Evolutionary conservation across 1,140 invertebrate species (phyloP).

Genomic region (Drosophila kurseongensis): DNA sequence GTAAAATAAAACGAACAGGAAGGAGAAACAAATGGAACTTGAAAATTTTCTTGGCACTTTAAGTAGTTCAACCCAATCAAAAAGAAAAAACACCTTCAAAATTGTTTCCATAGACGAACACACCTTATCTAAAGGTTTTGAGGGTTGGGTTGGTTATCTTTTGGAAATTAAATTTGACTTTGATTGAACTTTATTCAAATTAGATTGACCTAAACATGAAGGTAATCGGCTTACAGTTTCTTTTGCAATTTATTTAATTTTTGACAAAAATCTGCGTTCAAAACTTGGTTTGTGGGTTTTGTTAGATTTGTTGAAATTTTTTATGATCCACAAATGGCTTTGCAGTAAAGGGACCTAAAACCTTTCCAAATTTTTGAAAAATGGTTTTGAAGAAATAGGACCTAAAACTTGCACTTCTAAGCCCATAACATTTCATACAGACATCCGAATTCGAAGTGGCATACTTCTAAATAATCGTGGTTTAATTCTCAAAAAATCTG

Average conservation of each 20-base stretch:
- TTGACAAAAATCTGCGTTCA: too few species aligned
- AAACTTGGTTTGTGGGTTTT: too few species aligned
- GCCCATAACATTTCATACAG: too few species aligned
- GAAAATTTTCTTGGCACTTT: conserved; percentile 60
- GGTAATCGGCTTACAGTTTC: neutral
- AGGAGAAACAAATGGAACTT: conserved; percentile 21
- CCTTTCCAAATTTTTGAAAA: too few species aligned
- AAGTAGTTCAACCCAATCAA: conserved; percentile 55
- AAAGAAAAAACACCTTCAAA: conserved; percentile 27
- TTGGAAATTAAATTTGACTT: conserved; percentile 30
- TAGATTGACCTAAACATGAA: conserved; percentile 24
- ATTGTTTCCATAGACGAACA: conserved; percentile 32
- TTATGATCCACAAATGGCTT: too few species aligned
- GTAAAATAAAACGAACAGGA: neutral
- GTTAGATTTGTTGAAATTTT: too few species aligned
- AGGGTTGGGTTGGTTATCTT: neutral
- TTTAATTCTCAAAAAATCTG: too few species aligned
- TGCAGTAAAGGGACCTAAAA: too few species aligned
- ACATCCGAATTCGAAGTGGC: too few species aligned
- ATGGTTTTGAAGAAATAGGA: too few species aligned
- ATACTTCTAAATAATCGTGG: too few species aligned
- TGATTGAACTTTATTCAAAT: conserved; percentile 44
- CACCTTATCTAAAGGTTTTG: neutral
- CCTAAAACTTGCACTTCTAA: too few species aligned
- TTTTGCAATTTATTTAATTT: neutral